Base-by-base conservation (phyloP, 2,888 invertebrate genomes). In the Eumerus sabulonum region DNA sequence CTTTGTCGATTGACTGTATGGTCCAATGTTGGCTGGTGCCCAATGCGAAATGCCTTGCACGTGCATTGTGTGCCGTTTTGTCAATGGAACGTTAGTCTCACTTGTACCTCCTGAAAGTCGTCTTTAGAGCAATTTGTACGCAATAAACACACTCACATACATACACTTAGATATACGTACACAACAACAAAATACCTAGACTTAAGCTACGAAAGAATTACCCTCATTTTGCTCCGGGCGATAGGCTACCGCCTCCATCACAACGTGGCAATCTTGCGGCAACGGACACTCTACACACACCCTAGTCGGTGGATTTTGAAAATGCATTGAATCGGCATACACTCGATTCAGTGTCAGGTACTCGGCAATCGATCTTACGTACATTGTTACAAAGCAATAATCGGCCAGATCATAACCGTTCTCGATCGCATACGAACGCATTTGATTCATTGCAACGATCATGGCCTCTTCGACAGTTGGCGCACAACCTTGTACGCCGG, bases 21-120 rank as follows among this genome's bases (percentile, higher is more conserved):
- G 98, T 50, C 98, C 98, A 84, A 98, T 98, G 87, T 97, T 98
- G 74, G 98, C 97, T 0, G 98, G 98, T n/a, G 98, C 97, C 98
- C 98, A 98, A 88, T 98, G 97, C 27, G 97, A 98, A 84, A 98
- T 93, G 79, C 97, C 95, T 89, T 98, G 98, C 44, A 98, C 97
- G 87, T 98, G 98, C 95, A 98, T 95, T 7, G 95, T 95, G 81
- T 93, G 91, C 74, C 95, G 92, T 83, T 91, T 91, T 68, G 70
- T 64, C 7, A 45, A 19, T 17, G 47, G 66, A 16, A 50, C 59
- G 68, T 81, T 81, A 71, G 71, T 76, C 35, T 82, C 82, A 71
- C 76, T 77, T 60, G 67, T 54, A 51, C 67, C 72, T 81, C 81
- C 81, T 83, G 77, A 81, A 82, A 82, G 81, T 82, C 72, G 76